A percentile compares a stretch with the other conserved stretches of the same genome.
These are phyloP conservation scores for Turdus rufiventris DNA, from an alignment of 2,113 vertebrate genomes.

Conservation along the genomic window DNA sequence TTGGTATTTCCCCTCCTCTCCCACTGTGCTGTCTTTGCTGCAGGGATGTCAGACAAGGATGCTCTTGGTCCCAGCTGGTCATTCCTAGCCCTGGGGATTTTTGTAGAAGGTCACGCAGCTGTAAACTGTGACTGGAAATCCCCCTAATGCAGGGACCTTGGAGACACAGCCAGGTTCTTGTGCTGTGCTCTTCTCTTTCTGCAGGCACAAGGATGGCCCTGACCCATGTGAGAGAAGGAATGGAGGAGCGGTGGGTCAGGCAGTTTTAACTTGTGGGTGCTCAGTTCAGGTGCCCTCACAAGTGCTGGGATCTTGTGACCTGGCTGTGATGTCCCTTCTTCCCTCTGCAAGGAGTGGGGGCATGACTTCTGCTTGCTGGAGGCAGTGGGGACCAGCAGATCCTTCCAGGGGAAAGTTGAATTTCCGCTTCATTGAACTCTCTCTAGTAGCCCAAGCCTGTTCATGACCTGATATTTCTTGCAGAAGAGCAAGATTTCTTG, in stretches of 20 bases:
- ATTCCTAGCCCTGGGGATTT: background rate
- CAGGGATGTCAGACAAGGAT: background rate
- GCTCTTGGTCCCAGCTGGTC: background rate
- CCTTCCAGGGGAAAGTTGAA: background rate
- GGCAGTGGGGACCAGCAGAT: background rate
- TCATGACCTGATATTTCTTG: background rate
- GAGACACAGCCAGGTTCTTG: rapidly evolving
- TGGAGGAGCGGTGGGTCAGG: background rate
- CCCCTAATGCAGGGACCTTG: background rate
- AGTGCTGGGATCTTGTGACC: background rate
- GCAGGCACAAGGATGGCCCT: background rate
- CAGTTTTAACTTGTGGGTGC: background rate
- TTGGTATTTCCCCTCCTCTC: conserved; percentile 69
- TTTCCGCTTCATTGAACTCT: background rate
- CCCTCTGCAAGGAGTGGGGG: background rate
- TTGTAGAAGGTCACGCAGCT: background rate
- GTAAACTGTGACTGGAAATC: background rate
- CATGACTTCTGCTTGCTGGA: background rate
- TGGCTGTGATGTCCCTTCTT: background rate
- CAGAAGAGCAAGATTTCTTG: background rate
- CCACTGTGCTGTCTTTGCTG: background rate
- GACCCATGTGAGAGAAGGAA: background rate
- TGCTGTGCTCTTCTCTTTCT: background rate
- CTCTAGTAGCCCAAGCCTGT: background rate
- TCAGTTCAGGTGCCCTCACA: background rate